Conservation (phyloP, 2,797 vertebrate genomes). For the Cuniculus paca region DNA sequence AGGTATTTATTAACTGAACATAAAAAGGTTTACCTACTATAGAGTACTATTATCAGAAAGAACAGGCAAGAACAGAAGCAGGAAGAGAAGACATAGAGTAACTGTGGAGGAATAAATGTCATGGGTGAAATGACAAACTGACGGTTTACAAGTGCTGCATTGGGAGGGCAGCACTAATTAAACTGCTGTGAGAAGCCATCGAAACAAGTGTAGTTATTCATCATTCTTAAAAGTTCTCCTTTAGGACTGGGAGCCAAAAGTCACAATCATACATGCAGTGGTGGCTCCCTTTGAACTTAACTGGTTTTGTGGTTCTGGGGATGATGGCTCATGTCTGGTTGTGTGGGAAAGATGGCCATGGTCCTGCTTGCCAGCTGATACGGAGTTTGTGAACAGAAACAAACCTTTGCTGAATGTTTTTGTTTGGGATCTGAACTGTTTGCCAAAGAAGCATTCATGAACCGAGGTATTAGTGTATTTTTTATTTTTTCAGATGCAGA, state of each 20-base stretch:
- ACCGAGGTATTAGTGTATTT: not conserved
- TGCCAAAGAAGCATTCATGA: not conserved
- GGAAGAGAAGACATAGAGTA: too few relatives aligned
- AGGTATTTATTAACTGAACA: too few relatives aligned
- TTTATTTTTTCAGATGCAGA: not conserved
- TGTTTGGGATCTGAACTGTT: not conserved
- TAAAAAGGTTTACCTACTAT: too few relatives aligned
- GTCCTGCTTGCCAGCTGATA: not conserved
- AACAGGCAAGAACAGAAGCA: too few relatives aligned
- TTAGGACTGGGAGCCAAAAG: not conserved
- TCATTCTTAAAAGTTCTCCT: not conserved
- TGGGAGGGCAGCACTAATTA: not conserved
- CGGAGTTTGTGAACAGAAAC: too few relatives aligned
- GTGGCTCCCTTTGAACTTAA: not conserved
- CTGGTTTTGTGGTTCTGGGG: not conserved
- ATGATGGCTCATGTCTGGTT: not conserved
- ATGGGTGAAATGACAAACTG: not conserved
- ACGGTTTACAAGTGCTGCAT: not conserved
- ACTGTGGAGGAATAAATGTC: not conserved
- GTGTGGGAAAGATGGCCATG: not conserved
- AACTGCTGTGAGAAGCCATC: not conserved
- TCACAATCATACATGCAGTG: not conserved
- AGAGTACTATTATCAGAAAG: too few relatives aligned
- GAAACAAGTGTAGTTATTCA: not conserved
- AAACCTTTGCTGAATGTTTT: not conserved